Evolutionary conservation across 2,113 vertebrate genomes (phyloP), one percentile per base, ranked within the genome.

Genomic region (Progne subis): DNA sequence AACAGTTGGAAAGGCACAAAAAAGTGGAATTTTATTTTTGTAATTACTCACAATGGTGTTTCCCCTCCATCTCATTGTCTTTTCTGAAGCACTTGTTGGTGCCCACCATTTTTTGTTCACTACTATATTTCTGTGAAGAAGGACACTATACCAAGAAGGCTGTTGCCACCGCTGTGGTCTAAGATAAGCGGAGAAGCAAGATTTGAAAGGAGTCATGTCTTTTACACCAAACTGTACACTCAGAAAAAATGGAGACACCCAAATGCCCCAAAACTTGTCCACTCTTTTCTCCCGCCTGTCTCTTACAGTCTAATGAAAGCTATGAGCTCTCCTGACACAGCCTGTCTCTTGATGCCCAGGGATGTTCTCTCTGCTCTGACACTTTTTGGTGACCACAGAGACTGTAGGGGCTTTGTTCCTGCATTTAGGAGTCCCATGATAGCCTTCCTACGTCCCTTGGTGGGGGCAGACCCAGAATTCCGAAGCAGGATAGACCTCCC

Each of bases 181-280:
- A 65, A 86, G 21, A 60, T 59, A 59, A 60, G 53, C 71, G 50
- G 26, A 84, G 29, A 39, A 26, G 69, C 63, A n/a, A 59, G 26
- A 26, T 91, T 80, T 81, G 23, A 34, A 53, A 25, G 16, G 7
- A 12, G 9, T 71, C 29, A 15, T 32, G n/a, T 55, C 28, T 82
- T 64, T 65, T 68, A 92, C 29, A 53, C 12, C 28, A 63, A 76
- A 85, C 1, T 2, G 39, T 29, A 50, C 14, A 46, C n/a, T 86
- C 37, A 56, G n/a, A 23, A 82, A 83, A 61, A 91, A 4, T 4
- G 2, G 9, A 68, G 8, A 23, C 8, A 24, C 5, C 8, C 0
- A 0, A n/a, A 60, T 76, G 47, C 13, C 47, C 31, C 18, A 18
- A 60, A 59, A 59, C 14, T 46, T 71, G 28, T 6, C 39, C 29